phyloP scores from a whole-genome alignment of 2,888 invertebrate species.

The Polymixis flavicincta region DNA sequence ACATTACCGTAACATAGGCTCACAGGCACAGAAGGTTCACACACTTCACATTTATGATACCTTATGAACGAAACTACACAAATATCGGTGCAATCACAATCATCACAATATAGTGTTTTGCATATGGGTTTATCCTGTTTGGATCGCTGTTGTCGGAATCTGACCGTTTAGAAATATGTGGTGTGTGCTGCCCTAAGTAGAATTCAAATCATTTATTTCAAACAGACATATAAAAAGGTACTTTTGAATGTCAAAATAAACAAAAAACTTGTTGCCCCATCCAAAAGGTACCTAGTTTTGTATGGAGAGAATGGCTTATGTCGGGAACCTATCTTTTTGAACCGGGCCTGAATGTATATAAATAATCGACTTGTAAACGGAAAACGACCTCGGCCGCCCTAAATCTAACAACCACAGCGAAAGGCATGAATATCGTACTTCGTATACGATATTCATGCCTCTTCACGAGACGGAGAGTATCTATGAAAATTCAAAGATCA shows the following conservation, averaged over 20 bases:
- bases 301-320: no score
- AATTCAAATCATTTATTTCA: no score
- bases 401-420: not conserved
- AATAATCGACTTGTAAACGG: not conserved
- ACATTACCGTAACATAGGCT: not conserved
- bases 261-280: no score
- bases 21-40: conserved; percentile 14
- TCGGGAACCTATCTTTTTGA: not conserved
- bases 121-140: not conserved
- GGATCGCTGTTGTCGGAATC: not conserved
- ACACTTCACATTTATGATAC: not conserved
- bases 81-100: not conserved
- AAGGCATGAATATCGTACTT: no score
- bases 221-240: no score
- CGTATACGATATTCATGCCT: not conserved
- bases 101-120: not conserved
- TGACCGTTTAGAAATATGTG: not conserved
- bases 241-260: no score
- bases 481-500: no score
- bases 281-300: no score
- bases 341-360: not conserved
- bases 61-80: not conserved
- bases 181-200: no score
- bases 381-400: not conserved
- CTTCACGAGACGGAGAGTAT: not conserved